These are phyloP conservation scores for Pseudomugil tenellus DNA, from an alignment of 2,797 vertebrate species.

Conservation along the genomic window DNA sequence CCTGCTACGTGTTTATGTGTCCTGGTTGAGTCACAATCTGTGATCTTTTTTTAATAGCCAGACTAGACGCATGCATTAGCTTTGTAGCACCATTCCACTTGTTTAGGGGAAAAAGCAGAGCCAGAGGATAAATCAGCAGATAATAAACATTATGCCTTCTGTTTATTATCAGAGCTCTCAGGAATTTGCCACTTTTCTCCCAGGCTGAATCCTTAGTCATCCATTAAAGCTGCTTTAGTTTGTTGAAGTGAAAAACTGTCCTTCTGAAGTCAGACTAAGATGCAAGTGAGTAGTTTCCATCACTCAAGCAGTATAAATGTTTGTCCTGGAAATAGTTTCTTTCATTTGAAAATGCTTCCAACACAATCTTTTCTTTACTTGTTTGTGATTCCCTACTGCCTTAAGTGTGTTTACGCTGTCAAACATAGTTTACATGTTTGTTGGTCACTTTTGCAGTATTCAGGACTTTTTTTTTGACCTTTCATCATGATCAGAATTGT, in stretches of 20 bases:
- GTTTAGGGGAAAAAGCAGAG: conserved; percentile 60
- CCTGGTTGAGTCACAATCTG: conserved; percentile 76
- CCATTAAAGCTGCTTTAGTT: conserved; percentile 15
- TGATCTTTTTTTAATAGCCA: conserved; percentile 77
- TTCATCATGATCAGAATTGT: conserved; percentile 3
- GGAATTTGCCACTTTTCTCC: conserved; percentile 53
- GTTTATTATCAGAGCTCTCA: conserved; percentile 62
- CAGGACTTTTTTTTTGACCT: background rate
- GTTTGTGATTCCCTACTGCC: conserved; percentile 3
- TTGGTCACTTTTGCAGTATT: background rate
- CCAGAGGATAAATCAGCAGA: conserved; percentile 62
- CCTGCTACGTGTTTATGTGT: conserved; percentile 77
- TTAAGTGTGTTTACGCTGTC: conserved; percentile 10
- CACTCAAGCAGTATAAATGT: conserved; percentile 16
- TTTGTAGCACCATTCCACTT: conserved; percentile 63
- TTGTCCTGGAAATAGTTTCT: conserved; percentile 22
- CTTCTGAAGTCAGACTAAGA: conserved; percentile 3
- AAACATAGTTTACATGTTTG: conserved; percentile 1
- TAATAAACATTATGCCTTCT: conserved; percentile 69
- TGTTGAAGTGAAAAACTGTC: conserved; percentile 8
- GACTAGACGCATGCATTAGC: conserved; percentile 67
- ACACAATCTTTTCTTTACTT: conserved; percentile 1
- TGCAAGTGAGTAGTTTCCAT: conserved; percentile 12
- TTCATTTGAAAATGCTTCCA: background rate
- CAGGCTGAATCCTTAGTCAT: conserved; percentile 36